Conservation (phyloP, 2,113 vertebrate species). For the Halichoeres trimaculatus region DNA sequence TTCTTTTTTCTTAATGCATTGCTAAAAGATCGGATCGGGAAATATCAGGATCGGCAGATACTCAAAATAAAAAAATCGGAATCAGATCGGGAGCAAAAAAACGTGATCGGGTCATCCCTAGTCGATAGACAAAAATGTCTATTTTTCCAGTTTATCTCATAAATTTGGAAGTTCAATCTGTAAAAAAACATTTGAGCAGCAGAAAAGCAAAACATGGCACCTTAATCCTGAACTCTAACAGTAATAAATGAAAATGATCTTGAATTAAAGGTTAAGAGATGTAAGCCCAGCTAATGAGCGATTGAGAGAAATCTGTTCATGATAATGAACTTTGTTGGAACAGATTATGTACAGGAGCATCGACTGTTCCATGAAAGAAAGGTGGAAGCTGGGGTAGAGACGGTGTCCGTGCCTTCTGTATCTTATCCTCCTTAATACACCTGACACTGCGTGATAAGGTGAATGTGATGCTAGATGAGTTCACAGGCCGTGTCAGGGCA, state of each 20-base stretch:
- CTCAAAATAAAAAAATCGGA: too few relatives aligned
- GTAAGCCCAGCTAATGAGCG: slow-evolving; percentile 65
- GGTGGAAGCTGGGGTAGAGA: slow-evolving; percentile 25
- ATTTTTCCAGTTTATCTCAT: too few relatives aligned
- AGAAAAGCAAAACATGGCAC: slow-evolving; percentile 42
- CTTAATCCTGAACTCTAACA: slow-evolving; percentile 57
- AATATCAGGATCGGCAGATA: too few relatives aligned
- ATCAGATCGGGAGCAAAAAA: too few relatives aligned
- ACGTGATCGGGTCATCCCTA: too few relatives aligned
- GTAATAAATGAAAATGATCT: slow-evolving; percentile 60
- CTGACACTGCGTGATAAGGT: slow-evolving; percentile 70
- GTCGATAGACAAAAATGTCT: too few relatives aligned
- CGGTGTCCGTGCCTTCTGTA: slow-evolving; percentile 26
- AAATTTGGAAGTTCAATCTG: too few relatives aligned
- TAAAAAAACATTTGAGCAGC: slow-evolving; percentile 20
- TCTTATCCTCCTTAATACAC: slow-evolving; percentile 58
- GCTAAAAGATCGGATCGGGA: too few relatives aligned
- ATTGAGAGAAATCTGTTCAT: slow-evolving; percentile 59
- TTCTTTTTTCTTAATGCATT: too few relatives aligned
- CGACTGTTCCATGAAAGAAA: slow-evolving; percentile 38
- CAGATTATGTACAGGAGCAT: slow-evolving; percentile 41
- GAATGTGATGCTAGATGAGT: slow-evolving; percentile 68
- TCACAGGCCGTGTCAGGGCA: slow-evolving; percentile 71
- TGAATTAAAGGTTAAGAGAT: slow-evolving; percentile 66
- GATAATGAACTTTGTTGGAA: slow-evolving; percentile 62